These are phyloP conservation scores for Hesperia comma DNA, from an alignment of 2,888 invertebrate species.

Conservation along the genomic window DNA sequence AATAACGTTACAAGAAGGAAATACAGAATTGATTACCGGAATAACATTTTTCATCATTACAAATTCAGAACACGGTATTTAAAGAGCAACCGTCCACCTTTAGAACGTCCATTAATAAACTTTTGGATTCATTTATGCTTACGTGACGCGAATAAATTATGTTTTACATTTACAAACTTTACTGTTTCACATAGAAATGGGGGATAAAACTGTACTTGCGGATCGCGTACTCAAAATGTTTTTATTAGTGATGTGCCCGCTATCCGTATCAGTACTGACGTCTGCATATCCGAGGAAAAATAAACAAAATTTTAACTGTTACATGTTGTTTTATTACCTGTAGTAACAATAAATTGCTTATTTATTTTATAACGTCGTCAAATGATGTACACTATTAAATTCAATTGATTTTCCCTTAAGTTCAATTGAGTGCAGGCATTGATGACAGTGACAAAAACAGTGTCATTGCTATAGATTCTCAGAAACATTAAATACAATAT, in stretches of 20 bases:
- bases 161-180: slow-evolving; percentile 27
- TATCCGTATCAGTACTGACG: not conserved
- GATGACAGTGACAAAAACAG: too few relatives aligned
- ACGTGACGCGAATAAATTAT: slow-evolving; percentile 62
- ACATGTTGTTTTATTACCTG: too few relatives aligned
- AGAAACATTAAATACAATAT: too few relatives aligned
- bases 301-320: too few relatives aligned
- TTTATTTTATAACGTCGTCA: too few relatives aligned
- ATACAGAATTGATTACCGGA: slow-evolving; percentile 2
- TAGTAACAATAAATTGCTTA: too few relatives aligned
- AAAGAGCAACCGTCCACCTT: slow-evolving; percentile 64
- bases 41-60: slow-evolving; percentile 34
- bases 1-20: not conserved
- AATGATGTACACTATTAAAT: too few relatives aligned
- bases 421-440: too few relatives aligned
- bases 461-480: too few relatives aligned
- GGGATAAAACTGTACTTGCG: slow-evolving; percentile 3
- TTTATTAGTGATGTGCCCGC: not conserved
- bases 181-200: slow-evolving; percentile 23
- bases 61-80: slow-evolving; percentile 61
- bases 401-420: too few relatives aligned
- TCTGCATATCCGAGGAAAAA: too few relatives aligned
- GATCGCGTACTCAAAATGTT: not conserved
- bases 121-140: slow-evolving; percentile 66
- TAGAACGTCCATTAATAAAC: slow-evolving; percentile 66